Base-by-base conservation (phyloP, 2,888 invertebrate species). In the Spilarctia lutea region DNA sequence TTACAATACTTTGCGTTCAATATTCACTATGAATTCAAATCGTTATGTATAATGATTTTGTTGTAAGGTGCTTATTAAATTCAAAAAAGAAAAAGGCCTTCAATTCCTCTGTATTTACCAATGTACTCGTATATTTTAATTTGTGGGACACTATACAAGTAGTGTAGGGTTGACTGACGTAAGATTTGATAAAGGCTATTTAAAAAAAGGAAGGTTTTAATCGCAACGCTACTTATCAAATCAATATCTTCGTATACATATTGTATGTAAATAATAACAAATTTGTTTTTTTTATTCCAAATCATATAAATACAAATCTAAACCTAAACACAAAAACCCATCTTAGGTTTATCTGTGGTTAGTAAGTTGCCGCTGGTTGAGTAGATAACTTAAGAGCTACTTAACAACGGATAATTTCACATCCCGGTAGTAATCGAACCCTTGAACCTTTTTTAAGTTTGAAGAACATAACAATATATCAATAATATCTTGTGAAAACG, bases 1-100 rank as follows among this genome's bases (percentile, higher is more conserved):
- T 83, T 75, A 83, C 81, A 88, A 88, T 88, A 88, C 86, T 87
- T 83, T 79, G 45, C 33, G 48, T 71, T 63, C 20, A 24, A 45
- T 42, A 45, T 18, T 48, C n/a, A 45, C 45, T 52, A 45, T 45
- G 42, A 33, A 70, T 42, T 18, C 42, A 11, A 42, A 16, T 30
- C 39, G 4, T 52, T 48, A 70, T 56, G 35, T 60, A 10, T 4
- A 39, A 39, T 60, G 18, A 60, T 33, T 74, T 45, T 45, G 30
- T 45, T 30, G 11, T 45, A 27, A 20, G 39, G 42, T 45, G 18
- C 45, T 68, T 20, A 30, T 20, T 30, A 16, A 4, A 16, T 16
- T 30, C 16, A 60, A 10, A 27, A 27, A 60, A 60, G 60, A 30
- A 60, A 16, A 3, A 13, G 2, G 13, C n/a, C 20, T 16, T 30